Conservation (phyloP, 2,888 invertebrate genomes). For the Sesia bembeciformis region DNA sequence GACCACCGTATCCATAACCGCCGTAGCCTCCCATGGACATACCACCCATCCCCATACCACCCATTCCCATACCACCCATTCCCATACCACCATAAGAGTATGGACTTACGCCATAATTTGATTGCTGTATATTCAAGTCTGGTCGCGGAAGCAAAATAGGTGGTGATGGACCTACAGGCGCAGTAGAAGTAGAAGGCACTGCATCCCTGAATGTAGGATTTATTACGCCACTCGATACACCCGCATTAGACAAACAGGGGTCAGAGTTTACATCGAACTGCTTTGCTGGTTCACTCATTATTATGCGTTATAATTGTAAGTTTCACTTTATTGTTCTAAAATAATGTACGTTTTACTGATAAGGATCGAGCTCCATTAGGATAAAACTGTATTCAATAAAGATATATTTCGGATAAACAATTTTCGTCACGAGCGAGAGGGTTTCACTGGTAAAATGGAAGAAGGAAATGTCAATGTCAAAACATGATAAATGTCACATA, state of each 20-base stretch:
- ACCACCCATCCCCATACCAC: slow-evolving; percentile 23
- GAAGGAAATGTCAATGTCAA: too few relatives aligned
- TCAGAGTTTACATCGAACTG: slow-evolving; percentile 37
- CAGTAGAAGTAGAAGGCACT: slow-evolving; percentile 32
- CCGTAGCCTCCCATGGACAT: slow-evolving; percentile 25
- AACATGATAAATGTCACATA: too few relatives aligned
- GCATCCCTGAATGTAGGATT: slow-evolving; percentile 35
- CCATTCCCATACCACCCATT: slow-evolving; percentile 18
- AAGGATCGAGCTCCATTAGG: too few relatives aligned
- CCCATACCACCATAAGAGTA: slow-evolving; percentile 22
- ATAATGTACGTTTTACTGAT: too few relatives aligned
- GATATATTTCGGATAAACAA: too few relatives aligned
- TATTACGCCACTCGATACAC: slow-evolving; percentile 17
- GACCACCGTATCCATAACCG: slow-evolving; percentile 13
- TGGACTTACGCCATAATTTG: slow-evolving; percentile 35
- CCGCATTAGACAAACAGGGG: slow-evolving; percentile 36
- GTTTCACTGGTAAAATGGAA: too few relatives aligned
- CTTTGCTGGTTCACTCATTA: slow-evolving; percentile 48
- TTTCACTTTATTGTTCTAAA: too few relatives aligned
- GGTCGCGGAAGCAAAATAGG: slow-evolving; percentile 52
- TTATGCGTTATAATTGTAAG: not conserved
- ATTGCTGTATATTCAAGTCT: slow-evolving; percentile 31
- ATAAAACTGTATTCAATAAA: too few relatives aligned
- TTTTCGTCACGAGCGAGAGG: too few relatives aligned
- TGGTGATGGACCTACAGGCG: slow-evolving; percentile 15